Base-by-base conservation (phyloP, 1,140 invertebrate genomes). In the Pseudomyrmex gracilis region DNA sequence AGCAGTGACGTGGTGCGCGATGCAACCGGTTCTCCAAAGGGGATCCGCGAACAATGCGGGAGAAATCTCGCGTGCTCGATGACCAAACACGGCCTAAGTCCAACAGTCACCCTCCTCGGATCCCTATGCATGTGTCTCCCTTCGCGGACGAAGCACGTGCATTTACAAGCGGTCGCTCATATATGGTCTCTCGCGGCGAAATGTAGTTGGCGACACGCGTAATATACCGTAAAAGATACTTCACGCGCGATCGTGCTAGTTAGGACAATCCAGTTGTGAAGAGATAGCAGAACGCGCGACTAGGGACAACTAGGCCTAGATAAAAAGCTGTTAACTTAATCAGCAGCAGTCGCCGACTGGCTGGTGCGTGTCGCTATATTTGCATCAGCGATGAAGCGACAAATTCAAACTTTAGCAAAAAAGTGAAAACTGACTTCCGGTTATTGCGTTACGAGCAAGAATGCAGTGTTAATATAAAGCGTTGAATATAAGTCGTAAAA, bases 51-150 rank as follows among this genome's bases (percentile, higher is more conserved):
- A 88, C 85, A 88, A 88, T 87, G 83, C 83, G 51, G 51, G 66
- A 84, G 82, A 86, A 86, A 86, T 86, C 66, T 80, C 55, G 61
- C 74, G 86, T 76, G 83, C 63, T 71, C 64, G 86, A 87, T 88
- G 82, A 78, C 82, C 76, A 82, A 76, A 85, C 71, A 57, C 58
- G 83, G 74, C 0, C 64, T 87, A 82, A 82, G 83, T 85, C 63
- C 53, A 55, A 47, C 20, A 22, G 45, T 20, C 71, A 60, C 43
- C 51, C 53, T 57, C 7, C 60, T 58, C 58, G 12, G 22, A 20
- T 13, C n/a, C 45, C 51, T 61, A 34, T 34, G 34, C 53, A 20
- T 34, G 76, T 49, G 34, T 82, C 17, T 51, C 78, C 58, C 57
- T 53, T 74, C 24, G 78, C 45, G 70, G 57, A 82, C 47, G 17